phyloP scores from a whole-genome alignment of 2,113 vertebrate species.

The Dasyurus viverrinus region DNA sequence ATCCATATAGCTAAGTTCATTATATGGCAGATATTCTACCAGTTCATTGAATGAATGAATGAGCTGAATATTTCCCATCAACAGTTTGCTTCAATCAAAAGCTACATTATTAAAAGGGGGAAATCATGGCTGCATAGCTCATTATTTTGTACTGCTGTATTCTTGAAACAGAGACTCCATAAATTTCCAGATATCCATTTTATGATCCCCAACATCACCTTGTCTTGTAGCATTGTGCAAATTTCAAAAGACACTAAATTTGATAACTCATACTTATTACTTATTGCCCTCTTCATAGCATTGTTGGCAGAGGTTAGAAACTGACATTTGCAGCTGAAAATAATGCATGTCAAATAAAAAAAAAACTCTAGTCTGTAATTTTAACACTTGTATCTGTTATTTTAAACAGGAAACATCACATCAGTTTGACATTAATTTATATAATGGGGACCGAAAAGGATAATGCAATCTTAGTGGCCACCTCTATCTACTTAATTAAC shows the following conservation, averaged over 20 bases:
- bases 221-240: conserved; percentile 28
- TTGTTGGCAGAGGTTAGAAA: conserved; percentile 80
- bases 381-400: conserved; percentile 86
- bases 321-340: conserved; percentile 83
- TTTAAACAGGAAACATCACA: conserved; percentile 85
- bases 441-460: conserved; percentile 84
- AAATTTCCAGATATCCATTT: background rate
- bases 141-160: background rate
- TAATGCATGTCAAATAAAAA: conserved; percentile 84
- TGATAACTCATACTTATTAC: conserved; percentile 78
- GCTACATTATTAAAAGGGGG: background rate
- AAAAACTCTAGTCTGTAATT: conserved; percentile 84
- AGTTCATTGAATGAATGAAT: background rate
- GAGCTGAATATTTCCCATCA: background rate
- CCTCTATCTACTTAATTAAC: conserved; percentile 85
- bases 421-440: conserved; percentile 87
- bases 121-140: conserved; percentile 26
- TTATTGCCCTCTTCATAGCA: conserved; percentile 75
- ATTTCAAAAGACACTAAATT: conserved; percentile 76
- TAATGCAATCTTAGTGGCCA: conserved; percentile 82
- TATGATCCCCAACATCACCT: conserved; percentile 16
- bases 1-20: background rate
- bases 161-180: conserved; percentile 26
- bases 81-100: background rate
- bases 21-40: background rate